These are phyloP conservation scores for Melanogrammus aeglefinus DNA, from an alignment of 2,797 vertebrate species.

Conservation along the genomic window DNA sequence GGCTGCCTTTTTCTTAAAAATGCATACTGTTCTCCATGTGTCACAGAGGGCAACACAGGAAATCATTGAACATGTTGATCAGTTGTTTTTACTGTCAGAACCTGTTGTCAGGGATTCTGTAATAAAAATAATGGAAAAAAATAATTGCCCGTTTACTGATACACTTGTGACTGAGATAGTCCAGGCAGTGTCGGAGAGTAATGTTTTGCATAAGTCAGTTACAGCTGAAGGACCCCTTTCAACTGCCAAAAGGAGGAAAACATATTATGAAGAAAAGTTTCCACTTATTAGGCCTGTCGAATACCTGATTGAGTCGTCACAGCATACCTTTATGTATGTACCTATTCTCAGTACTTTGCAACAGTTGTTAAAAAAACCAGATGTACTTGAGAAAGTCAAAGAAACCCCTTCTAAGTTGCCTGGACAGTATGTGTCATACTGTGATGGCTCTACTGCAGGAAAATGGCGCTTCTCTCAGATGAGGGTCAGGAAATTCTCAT, in stretches of 20 bases:
- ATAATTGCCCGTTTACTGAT: background rate
- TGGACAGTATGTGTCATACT: too few relatives aligned
- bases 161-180: constrained; percentile 5
- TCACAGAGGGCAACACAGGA: too few relatives aligned
- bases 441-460: too few relatives aligned
- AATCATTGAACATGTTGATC: too few relatives aligned
- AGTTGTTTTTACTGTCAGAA: too few relatives aligned
- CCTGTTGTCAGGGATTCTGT: too few relatives aligned
- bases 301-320: too few relatives aligned
- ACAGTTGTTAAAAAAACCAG: constrained; percentile 8
- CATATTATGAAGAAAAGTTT: background rate
- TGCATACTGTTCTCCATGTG: too few relatives aligned
- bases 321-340: background rate
- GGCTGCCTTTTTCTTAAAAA: too few relatives aligned
- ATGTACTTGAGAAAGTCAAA: constrained; percentile 11
- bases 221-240: constrained; percentile 16
- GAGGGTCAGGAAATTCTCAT: constrained; percentile 7
- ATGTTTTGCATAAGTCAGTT: constrained; percentile 18
- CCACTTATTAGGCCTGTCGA: constrained; percentile 11
- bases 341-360: too few relatives aligned
- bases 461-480: background rate
- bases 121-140: too few relatives aligned
- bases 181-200: constrained; percentile 18
- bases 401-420: background rate
- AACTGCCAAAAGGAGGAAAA: constrained; percentile 11